Evolutionary conservation across 2,113 vertebrate genomes (phyloP).

Genomic region (Cranoglanis bouderius): DNA sequence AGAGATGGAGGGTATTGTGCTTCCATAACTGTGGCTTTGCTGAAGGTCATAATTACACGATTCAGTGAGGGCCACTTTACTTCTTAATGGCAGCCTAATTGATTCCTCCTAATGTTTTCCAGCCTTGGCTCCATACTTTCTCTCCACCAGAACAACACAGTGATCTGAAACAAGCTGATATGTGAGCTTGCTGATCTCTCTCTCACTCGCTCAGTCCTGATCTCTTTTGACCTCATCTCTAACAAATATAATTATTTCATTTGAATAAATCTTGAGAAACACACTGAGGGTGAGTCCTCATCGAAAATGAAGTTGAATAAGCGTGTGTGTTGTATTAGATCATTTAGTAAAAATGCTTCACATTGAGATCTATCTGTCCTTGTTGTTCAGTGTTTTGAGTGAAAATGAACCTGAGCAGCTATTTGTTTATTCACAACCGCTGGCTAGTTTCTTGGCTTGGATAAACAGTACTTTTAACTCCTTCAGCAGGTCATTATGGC

Average conservation of each 20-base stretch:
- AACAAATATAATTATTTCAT: conserved; percentile 25
- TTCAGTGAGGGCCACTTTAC: conserved; percentile 72
- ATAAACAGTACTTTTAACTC: neutral
- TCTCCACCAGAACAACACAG: conserved; percentile 64
- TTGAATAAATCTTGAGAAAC: neutral
- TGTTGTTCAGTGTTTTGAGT: neutral
- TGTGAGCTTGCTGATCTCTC: conserved; percentile 22
- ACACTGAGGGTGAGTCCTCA: neutral
- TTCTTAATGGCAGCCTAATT: conserved; percentile 75
- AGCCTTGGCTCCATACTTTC: conserved; percentile 52
- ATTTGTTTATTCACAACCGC: neutral
- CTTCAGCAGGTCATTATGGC: neutral
- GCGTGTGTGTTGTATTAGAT: neutral
- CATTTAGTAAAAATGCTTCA: neutral
- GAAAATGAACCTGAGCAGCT: no score
- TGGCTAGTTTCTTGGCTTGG: neutral
- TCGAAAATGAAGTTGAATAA: neutral
- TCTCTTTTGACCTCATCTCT: conserved; percentile 26
- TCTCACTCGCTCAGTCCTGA: neutral
- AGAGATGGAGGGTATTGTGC: conserved; percentile 56
- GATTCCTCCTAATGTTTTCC: conserved; percentile 74
- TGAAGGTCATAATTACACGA: conserved; percentile 77
- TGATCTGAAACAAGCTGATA: conserved; percentile 67
- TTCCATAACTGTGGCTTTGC: conserved; percentile 69
- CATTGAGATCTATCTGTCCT: neutral